Conservation (phyloP, 1,140 invertebrate species). For the Ridgeia piscesae region DNA sequence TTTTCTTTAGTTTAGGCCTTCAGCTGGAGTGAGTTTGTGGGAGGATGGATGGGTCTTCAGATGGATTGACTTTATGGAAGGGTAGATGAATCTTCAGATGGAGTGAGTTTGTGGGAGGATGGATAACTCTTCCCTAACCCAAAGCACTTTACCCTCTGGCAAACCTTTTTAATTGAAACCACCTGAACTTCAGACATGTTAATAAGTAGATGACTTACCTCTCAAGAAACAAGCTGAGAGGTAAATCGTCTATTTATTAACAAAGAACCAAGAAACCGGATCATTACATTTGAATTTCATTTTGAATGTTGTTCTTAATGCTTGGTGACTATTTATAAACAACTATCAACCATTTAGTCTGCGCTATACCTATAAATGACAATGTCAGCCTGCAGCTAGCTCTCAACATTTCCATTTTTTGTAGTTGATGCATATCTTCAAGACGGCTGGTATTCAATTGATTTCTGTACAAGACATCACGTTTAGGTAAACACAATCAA, state of each 20-base stretch:
- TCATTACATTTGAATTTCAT: no score
- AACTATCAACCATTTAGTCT: no score
- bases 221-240: no score
- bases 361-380: no score
- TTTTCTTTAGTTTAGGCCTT: neutral
- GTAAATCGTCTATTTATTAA: no score
- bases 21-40: neutral
- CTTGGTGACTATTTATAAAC: no score
- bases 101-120: neutral
- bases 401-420: neutral
- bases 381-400: neutral
- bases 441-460: neutral
- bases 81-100: neutral
- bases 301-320: no score
- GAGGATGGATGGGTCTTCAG: neutral
- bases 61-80: neutral
- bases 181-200: no score
- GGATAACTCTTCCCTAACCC: neutral
- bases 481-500: neutral
- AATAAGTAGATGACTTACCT: no score
- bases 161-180: no score
- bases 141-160: no score
- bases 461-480: neutral
- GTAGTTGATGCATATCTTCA: neutral
- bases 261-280: no score